These are phyloP conservation scores for Crocallis elinguaria DNA, from an alignment of 2,888 invertebrate genomes.

Conservation along the genomic window DNA sequence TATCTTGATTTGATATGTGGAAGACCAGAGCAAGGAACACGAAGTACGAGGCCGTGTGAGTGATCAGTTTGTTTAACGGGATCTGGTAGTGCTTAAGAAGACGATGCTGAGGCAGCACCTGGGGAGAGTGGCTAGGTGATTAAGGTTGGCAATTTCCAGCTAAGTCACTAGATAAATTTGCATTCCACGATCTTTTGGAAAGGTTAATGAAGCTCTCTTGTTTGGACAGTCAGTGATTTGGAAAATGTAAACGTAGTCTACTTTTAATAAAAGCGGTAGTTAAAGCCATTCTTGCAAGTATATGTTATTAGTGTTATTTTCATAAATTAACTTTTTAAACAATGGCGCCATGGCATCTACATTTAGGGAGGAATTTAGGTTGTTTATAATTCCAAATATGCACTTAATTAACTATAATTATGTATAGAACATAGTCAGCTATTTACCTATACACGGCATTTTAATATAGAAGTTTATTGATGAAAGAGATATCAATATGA, in stretches of 20 bases:
- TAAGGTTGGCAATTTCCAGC: slow-evolving; percentile 1
- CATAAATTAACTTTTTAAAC: not conserved
- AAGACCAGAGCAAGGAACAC: slow-evolving; percentile 87
- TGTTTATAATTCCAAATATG: too few species aligned
- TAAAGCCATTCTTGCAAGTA: not conserved
- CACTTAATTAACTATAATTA: too few species aligned
- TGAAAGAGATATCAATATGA: too few species aligned
- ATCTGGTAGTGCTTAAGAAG: slow-evolving; percentile 83
- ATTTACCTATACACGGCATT: too few species aligned
- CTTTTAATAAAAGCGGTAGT: not conserved
- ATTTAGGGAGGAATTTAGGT: too few species aligned
- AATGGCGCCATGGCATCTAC: too few species aligned
- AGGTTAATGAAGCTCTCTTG: slow-evolving; percentile 24
- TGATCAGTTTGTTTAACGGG: slow-evolving; percentile 90
- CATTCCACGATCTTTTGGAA: slow-evolving; percentile 1
- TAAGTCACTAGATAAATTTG: slow-evolving; percentile 11
- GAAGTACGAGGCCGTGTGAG: slow-evolving; percentile 87
- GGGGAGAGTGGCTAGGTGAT: slow-evolving; percentile 34
- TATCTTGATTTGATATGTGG: slow-evolving; percentile 85
- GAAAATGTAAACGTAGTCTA: slow-evolving; percentile 14
- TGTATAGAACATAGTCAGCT: too few species aligned
- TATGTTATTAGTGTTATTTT: not conserved
- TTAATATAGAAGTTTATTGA: too few species aligned
- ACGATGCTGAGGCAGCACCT: slow-evolving; percentile 66
- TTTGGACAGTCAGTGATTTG: slow-evolving; percentile 17